phyloP scores from a whole-genome alignment of 1,140 invertebrate species.

The Drosophila kikkawai region DNA sequence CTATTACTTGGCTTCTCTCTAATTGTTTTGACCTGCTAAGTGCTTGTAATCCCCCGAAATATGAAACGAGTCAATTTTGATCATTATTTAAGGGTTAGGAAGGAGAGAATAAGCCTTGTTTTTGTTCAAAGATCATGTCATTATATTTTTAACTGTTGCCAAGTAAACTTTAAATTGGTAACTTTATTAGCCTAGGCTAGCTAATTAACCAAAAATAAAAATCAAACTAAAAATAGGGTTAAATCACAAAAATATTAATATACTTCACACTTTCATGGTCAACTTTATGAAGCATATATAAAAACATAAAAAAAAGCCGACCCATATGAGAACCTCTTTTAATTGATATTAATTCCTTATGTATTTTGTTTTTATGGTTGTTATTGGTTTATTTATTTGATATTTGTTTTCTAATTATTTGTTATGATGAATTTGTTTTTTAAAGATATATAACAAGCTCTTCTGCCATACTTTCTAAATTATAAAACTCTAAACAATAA shows the following conservation, averaged over 20 bases:
- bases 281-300: background rate
- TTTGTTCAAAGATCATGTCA: background rate
- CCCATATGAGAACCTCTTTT: background rate
- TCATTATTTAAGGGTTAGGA: background rate
- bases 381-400: background rate
- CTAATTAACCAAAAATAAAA: slow-evolving; percentile 8
- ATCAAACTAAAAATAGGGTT: background rate
- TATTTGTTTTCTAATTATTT: background rate
- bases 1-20: slow-evolving; percentile 9
- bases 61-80: slow-evolving; percentile 1
- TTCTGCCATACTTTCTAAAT: background rate
- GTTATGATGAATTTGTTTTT: background rate
- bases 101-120: background rate
- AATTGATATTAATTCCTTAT: background rate
- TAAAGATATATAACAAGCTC: background rate
- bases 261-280: background rate
- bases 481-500: slow-evolving; percentile 8
- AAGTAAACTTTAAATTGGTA: background rate
- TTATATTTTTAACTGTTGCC: slow-evolving; percentile 1
- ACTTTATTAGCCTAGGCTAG: background rate
- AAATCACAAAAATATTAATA: background rate
- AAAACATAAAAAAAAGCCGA: background rate
- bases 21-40: slow-evolving; percentile 27
- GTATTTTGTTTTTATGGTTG: background rate
- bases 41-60: slow-evolving; percentile 6